Percentiles rank a stretch among this genome's conserved stretches.
These are phyloP conservation scores for Thecocarcelia acutangulata DNA, from an alignment of 2,888 invertebrate genomes.

Conservation along the genomic window DNA sequence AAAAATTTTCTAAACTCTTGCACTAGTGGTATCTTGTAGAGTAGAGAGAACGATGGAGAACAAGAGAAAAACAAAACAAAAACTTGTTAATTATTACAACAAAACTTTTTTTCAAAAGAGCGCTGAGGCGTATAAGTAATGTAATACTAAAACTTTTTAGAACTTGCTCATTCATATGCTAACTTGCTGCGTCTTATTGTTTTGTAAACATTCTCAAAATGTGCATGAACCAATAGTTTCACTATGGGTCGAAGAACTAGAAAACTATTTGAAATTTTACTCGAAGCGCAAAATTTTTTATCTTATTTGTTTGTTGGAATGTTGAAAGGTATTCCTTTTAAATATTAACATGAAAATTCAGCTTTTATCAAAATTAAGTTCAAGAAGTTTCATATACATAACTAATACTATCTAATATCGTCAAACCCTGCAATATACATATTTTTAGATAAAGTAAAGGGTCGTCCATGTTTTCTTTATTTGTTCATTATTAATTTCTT, in stretches of 20 bases:
- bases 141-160: constrained; percentile 32
- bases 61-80: background rate
- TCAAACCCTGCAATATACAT: no score
- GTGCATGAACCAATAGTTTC: constrained; percentile 39
- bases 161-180: constrained; percentile 12
- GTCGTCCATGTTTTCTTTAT: no score
- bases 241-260: constrained; percentile 22
- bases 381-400: no score
- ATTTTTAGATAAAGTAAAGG: no score
- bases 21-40: background rate
- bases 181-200: constrained; percentile 14
- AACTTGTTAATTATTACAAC: background rate
- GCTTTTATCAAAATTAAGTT: no score
- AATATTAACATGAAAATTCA: no score
- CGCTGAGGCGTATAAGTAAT: constrained; percentile 61
- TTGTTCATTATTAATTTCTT: no score
- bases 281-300: background rate
- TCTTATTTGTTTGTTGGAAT: no score
- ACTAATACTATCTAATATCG: no score
- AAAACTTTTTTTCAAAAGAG: constrained; percentile 15
- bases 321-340: no score
- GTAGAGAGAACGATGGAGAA: background rate
- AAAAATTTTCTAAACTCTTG: background rate
- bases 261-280: background rate
- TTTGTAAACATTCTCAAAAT: constrained; percentile 36